phyloP scores from a whole-genome alignment of 2,797 vertebrate genomes.

The Acanthis flammea region DNA sequence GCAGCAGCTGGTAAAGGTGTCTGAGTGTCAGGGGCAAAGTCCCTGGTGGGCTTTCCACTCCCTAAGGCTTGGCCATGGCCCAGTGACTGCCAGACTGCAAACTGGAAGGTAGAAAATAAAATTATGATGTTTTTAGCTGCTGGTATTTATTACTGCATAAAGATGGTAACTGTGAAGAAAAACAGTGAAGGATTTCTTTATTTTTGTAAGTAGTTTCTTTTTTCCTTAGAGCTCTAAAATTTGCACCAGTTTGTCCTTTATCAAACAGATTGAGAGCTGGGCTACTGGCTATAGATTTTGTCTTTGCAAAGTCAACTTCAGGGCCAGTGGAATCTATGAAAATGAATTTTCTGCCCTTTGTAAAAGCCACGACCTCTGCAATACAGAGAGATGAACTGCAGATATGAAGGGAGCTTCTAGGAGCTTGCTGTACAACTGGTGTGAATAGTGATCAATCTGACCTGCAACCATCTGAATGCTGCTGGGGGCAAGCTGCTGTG shows the following conservation, averaged over 20 bases:
- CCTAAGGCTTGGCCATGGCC: fast-evolving
- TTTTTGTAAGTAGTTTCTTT: background rate
- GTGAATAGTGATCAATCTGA: background rate
- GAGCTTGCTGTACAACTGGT: background rate
- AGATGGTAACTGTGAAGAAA: background rate
- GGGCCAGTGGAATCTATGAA: background rate
- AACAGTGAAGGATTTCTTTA: background rate
- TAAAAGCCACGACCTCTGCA: background rate
- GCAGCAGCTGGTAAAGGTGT: background rate
- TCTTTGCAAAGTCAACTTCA: background rate
- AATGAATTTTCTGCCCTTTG: background rate
- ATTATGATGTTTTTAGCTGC: background rate
- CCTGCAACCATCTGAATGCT: background rate
- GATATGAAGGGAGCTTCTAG: background rate
- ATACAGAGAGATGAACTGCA: background rate
- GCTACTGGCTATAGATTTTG: background rate
- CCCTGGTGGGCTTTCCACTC: fast-evolving
- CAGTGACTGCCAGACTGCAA: background rate
- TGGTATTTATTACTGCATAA: background rate
- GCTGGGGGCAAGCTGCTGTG: background rate
- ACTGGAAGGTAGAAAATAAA: background rate
- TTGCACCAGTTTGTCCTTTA: background rate
- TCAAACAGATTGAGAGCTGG: background rate
- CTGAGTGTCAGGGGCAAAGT: background rate
- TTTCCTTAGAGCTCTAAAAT: background rate